Evolutionary conservation across 2,888 invertebrate genomes (phyloP).

Genomic region (Ormyrus pomaceus): DNA sequence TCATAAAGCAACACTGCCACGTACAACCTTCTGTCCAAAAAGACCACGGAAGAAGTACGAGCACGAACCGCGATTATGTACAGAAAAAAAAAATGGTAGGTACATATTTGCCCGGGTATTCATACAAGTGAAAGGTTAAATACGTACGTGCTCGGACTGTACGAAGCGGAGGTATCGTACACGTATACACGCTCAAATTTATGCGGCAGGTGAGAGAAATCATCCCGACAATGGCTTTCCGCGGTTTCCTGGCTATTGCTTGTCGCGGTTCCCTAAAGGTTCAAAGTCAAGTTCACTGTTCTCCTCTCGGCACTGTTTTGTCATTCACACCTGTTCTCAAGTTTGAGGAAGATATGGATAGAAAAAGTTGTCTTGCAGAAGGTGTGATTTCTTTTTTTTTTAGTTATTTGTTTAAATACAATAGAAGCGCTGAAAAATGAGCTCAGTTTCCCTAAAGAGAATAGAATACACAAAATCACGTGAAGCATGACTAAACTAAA

Average conservation of each 20-base stretch:
- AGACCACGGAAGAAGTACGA: neutral
- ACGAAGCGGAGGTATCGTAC: conserved; percentile 48
- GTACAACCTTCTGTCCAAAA: neutral
- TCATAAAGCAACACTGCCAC: neutral
- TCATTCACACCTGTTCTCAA: too few relatives aligned
- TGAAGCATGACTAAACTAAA: too few relatives aligned
- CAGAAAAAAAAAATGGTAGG: conserved; percentile 10
- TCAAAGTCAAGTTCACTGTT: conserved; percentile 38
- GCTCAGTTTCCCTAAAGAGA: too few relatives aligned
- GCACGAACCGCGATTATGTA: neutral
- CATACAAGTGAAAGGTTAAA: conserved; percentile 29
- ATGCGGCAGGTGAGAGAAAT: conserved; percentile 16
- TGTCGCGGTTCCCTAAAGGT: neutral
- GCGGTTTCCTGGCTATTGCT: conserved; percentile 14
- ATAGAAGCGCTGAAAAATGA: too few relatives aligned
- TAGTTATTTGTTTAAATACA: too few relatives aligned
- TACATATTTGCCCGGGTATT: neutral
- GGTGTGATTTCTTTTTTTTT: too few relatives aligned
- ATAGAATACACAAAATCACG: too few relatives aligned
- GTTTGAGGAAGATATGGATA: too few relatives aligned
- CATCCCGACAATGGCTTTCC: neutral
- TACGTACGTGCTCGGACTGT: neutral
- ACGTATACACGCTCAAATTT: neutral
- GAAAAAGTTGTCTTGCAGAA: too few relatives aligned
- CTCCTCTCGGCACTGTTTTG: too few relatives aligned